Percentiles rank a stretch among this genome's conserved stretches.
Conservation (phyloP, 2,888 invertebrate genomes). For the Bugula neritina region DNA sequence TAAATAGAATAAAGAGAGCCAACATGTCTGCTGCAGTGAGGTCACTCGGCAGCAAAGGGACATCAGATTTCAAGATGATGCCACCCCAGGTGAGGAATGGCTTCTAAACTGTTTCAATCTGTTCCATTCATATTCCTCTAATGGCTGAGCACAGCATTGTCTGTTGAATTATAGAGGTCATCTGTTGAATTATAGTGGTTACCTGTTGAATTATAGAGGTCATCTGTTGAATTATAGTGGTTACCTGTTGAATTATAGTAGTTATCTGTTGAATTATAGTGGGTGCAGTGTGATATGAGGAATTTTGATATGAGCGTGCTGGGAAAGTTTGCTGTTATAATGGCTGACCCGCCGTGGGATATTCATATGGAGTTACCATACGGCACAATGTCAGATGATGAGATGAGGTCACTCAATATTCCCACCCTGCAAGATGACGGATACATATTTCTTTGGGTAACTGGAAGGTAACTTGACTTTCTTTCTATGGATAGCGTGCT, state of each 20-base stretch:
- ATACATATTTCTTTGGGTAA: conserved; percentile 94
- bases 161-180: too few relatives aligned
- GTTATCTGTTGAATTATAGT: too few relatives aligned
- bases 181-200: too few relatives aligned
- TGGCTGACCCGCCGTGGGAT: conserved; percentile 96
- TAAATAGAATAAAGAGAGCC: conserved; percentile 22
- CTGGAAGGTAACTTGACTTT: conserved; percentile 75
- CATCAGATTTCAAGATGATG: conserved; percentile 27
- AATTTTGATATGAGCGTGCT: conserved; percentile 83
- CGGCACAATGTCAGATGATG: conserved; percentile 97
- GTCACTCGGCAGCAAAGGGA: not conserved
- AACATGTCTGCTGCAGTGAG: conserved; percentile 21
- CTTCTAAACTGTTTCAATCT: too few relatives aligned
- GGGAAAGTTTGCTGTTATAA: conserved; percentile 94
- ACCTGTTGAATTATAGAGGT: too few relatives aligned
- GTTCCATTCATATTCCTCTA: too few relatives aligned
- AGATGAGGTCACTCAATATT: conserved; percentile 91
- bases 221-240: too few relatives aligned
- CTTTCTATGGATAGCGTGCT: too few relatives aligned
- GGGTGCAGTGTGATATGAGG: conserved; percentile 93
- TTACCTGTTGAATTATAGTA: too few relatives aligned
- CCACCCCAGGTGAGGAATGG: conserved; percentile 14
- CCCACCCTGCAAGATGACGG: conserved; percentile 92
- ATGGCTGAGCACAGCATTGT: too few relatives aligned
- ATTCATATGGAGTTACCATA: conserved; percentile 99